Percentiles rank a stretch among this genome's conserved stretches.
Conservation (phyloP, 2,797 vertebrate genomes). For the Acestrorhynchus altus region DNA sequence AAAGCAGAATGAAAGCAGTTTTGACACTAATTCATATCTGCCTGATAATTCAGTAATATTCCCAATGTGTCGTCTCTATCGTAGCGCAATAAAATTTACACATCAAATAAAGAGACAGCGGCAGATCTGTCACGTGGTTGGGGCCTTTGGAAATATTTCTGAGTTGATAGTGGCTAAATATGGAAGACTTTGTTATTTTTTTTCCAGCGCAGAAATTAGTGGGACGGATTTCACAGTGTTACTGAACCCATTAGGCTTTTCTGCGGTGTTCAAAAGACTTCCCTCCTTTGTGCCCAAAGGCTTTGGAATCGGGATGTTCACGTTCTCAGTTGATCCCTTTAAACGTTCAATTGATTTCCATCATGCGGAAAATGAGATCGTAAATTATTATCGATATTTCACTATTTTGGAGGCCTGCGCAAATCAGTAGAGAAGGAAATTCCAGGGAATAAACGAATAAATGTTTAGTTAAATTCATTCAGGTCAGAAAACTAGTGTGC, state of each 20-base stretch:
- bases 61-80: slow-evolving; percentile 8
- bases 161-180: slow-evolving; percentile 29
- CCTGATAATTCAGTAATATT: neutral
- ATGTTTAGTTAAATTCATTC: slow-evolving; percentile 53
- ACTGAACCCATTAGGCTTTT: slow-evolving; percentile 20
- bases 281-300: slow-evolving; percentile 41
- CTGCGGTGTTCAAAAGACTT: slow-evolving; percentile 16
- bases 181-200: neutral
- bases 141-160: slow-evolving; percentile 24
- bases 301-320: slow-evolving; percentile 41
- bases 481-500: slow-evolving; percentile 25
- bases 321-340: slow-evolving; percentile 42
- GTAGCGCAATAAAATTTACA: slow-evolving; percentile 27
- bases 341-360: slow-evolving; percentile 49
- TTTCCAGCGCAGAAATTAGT: slow-evolving; percentile 14
- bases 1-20: neutral
- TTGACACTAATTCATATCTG: neutral
- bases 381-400: slow-evolving; percentile 54
- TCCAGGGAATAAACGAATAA: slow-evolving; percentile 58
- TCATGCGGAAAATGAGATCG: slow-evolving; percentile 53
- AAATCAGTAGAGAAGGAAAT: slow-evolving; percentile 33
- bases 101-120: slow-evolving; percentile 38
- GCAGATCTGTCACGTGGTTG: slow-evolving; percentile 31
- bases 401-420: slow-evolving; percentile 30
- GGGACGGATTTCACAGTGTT: slow-evolving; percentile 27